phyloP scores from a whole-genome alignment of 2,888 invertebrate species.

The Chalcosyrphus nemorum region DNA sequence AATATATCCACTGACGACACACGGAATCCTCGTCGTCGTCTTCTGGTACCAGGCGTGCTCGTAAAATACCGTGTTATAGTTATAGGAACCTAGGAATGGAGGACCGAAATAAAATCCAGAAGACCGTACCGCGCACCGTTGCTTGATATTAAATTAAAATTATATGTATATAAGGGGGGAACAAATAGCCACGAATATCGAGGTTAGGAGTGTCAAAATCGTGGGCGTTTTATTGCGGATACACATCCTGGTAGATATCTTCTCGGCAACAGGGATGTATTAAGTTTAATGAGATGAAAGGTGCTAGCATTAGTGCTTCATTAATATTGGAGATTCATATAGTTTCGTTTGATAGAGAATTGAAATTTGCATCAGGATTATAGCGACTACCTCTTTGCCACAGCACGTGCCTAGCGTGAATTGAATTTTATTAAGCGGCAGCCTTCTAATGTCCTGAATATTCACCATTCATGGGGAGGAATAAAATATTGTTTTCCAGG shows the following conservation, averaged over 20 bases:
- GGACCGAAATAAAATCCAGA: conserved; percentile 29
- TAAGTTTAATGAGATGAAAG: conserved; percentile 30
- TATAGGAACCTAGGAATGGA: neutral
- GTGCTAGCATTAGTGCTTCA: conserved; percentile 39
- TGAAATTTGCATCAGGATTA: conserved; percentile 2
- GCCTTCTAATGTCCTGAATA: neutral
- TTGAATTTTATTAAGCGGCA: neutral
- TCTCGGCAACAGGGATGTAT: neutral
- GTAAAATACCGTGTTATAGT: conserved; percentile 8
- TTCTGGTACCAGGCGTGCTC: neutral
- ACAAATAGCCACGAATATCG: conserved; percentile 6
- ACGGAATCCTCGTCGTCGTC: neutral
- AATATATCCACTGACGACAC: neutral
- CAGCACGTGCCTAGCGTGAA: neutral
- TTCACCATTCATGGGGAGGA: neutral
- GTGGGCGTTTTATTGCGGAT: neutral
- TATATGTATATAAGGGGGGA: conserved; percentile 53
- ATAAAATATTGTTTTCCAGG: neutral
- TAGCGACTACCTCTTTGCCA: neutral
- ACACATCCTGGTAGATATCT: neutral
- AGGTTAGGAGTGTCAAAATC: neutral
- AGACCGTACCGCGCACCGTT: conserved; percentile 14
- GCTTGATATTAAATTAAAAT: conserved; percentile 61
- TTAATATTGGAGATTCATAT: conserved; percentile 49
- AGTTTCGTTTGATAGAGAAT: conserved; percentile 27